phyloP scores from a whole-genome alignment of 2,113 vertebrate genomes.

The Mesembrinibis cayennensis region DNA sequence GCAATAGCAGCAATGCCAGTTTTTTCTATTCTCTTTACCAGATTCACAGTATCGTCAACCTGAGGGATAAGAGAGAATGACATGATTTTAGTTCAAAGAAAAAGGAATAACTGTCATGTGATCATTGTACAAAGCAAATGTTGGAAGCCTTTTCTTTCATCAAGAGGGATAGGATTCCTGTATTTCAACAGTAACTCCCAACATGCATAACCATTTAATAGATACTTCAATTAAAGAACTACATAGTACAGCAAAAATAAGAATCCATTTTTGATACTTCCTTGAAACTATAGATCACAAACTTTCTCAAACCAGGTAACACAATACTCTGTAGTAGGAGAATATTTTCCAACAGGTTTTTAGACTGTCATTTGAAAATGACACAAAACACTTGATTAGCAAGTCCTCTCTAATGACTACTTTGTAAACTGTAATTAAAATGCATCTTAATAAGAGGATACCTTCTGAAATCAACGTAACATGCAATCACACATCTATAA shows the following conservation, averaged over 20 bases:
- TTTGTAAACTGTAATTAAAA: neutral
- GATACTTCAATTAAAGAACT: neutral
- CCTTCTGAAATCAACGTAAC: neutral
- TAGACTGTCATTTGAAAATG: neutral
- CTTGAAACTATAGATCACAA: neutral
- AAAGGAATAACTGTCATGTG: neutral
- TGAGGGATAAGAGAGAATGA: slow-evolving; percentile 47
- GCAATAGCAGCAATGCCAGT: slow-evolving; percentile 92
- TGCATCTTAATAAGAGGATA: neutral
- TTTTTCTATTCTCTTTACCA: slow-evolving; percentile 89
- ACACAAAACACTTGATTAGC: neutral
- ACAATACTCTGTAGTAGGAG: neutral
- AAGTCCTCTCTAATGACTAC: neutral
- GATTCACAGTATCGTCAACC: slow-evolving; percentile 87
- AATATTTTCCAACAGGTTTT: neutral
- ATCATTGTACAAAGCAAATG: neutral
- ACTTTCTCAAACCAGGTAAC: neutral
- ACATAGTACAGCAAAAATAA: neutral
- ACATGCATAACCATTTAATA: neutral
- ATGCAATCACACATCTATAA: neutral
- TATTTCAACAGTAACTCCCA: neutral
- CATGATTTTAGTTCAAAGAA: neutral
- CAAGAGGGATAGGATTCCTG: neutral
- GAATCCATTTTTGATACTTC: neutral
- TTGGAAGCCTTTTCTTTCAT: neutral